phyloP scores from a whole-genome alignment of 2,113 vertebrate genomes.

The Ictalurus punctatus region DNA sequence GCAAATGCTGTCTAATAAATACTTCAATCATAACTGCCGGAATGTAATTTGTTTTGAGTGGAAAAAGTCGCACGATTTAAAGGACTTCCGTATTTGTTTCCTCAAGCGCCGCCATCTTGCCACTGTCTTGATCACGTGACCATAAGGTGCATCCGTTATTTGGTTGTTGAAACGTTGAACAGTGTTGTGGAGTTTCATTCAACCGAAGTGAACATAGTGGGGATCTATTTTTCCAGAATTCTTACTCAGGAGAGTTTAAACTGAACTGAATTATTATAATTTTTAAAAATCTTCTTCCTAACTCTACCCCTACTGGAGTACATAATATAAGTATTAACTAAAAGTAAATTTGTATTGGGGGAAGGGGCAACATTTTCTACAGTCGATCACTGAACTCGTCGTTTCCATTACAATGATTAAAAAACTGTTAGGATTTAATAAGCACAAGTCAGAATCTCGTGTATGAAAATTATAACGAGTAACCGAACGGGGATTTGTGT shows the following conservation, averaged over 20 bases:
- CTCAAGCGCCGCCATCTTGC: conserved; percentile 25
- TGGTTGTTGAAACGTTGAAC: neutral
- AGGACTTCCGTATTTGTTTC: neutral
- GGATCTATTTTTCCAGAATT: neutral
- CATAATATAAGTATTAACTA: neutral
- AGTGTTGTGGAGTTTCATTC: too few species aligned
- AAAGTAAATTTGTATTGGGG: too few species aligned
- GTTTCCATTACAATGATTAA: neutral
- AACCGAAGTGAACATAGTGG: neutral
- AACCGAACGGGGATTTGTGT: neutral
- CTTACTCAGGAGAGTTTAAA: neutral
- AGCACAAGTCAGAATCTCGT: neutral
- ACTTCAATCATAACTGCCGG: neutral
- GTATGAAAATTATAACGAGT: neutral
- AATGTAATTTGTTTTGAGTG: neutral
- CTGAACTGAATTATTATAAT: neutral
- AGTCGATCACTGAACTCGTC: neutral
- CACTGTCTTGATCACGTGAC: neutral
- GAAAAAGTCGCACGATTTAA: neutral
- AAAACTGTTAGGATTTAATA: neutral
- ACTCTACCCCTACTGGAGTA: too few species aligned
- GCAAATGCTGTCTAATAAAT: neutral
- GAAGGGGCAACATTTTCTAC: neutral
- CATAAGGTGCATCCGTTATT: neutral
- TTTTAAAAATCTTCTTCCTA: too few species aligned